These are phyloP conservation scores for Lumbricus terrestris DNA, from an alignment of 2,888 invertebrate genomes.

Conservation along the genomic window DNA sequence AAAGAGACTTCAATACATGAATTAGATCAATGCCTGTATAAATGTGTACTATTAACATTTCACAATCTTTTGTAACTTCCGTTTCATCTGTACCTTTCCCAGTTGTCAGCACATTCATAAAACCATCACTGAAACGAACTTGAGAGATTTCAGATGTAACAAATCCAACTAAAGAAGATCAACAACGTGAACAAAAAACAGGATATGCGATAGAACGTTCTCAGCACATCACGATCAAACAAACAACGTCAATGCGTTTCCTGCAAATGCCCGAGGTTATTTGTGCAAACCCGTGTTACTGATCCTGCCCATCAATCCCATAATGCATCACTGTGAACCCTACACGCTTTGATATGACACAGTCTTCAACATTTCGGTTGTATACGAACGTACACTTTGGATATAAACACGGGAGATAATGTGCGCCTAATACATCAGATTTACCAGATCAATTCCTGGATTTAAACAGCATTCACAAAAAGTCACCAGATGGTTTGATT, in stretches of 20 bases:
- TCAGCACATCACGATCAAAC: neutral
- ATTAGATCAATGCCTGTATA: neutral
- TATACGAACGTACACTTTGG: neutral
- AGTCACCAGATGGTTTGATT: neutral
- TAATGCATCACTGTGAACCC: neutral
- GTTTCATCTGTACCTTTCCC: neutral
- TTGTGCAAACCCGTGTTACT: neutral
- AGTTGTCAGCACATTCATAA: neutral
- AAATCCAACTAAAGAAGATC: neutral
- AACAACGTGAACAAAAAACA: neutral
- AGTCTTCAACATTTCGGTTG: neutral
- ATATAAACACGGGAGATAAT: neutral
- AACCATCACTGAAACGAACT: neutral
- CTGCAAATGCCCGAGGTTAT: neutral
- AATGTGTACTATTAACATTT: no score
- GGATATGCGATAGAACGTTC: neutral
- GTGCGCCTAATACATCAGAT: neutral
- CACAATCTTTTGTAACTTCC: no score
- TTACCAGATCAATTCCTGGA: neutral
- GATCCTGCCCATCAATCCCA: neutral
- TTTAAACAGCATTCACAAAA: neutral
- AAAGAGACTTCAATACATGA: neutral
- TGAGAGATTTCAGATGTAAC: neutral
- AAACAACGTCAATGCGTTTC: neutral
- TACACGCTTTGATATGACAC: neutral